These are phyloP conservation scores for Drosophila subsilvestris DNA, from an alignment of 2,888 invertebrate genomes.

Conservation along the genomic window DNA sequence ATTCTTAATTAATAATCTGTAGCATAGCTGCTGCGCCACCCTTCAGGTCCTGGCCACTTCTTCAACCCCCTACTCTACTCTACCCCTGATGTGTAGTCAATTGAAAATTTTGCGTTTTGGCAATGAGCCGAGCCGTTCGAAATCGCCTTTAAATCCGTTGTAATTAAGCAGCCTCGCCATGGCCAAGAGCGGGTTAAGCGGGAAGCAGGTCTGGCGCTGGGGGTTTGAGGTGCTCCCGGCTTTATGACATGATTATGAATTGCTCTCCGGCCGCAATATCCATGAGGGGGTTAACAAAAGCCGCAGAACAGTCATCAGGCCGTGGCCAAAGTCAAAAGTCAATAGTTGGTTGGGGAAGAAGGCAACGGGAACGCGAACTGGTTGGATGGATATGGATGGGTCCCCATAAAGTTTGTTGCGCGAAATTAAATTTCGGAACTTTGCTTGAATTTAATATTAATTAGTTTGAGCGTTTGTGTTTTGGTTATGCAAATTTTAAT, in stretches of 20 bases:
- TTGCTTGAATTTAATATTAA: conserved; percentile 75
- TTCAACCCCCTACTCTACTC: not conserved
- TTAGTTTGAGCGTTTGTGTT: conserved; percentile 66
- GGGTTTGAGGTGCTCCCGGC: conserved; percentile 36
- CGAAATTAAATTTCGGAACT: conserved; percentile 72
- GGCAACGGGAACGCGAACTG: not conserved
- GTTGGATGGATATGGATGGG: not conserved
- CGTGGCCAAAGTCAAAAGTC: conserved; percentile 67
- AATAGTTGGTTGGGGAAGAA: conserved; percentile 67
- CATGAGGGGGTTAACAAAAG: conserved; percentile 65
- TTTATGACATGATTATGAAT: conserved; percentile 80
- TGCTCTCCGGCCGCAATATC: conserved; percentile 55
- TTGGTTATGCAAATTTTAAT: conserved; percentile 61
- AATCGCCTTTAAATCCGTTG: conserved; percentile 81
- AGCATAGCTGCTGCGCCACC: conserved; percentile 62
- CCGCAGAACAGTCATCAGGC: conserved; percentile 51
- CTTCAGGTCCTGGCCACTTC: not conserved
- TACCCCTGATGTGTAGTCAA: conserved; percentile 65
- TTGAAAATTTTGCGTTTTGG: conserved; percentile 75
- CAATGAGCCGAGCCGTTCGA: conserved; percentile 75
- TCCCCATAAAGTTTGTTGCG: conserved; percentile 50
- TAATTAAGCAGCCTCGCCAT: conserved; percentile 80
- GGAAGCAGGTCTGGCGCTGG: conserved; percentile 2
- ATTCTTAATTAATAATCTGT: conserved; percentile 83
- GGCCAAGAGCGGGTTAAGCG: conserved; percentile 22